Percentiles rank a stretch among this genome's conserved stretches.
Evolutionary conservation across 2,888 invertebrate species (phyloP).

Genomic region (Lithophane leautieri): DNA sequence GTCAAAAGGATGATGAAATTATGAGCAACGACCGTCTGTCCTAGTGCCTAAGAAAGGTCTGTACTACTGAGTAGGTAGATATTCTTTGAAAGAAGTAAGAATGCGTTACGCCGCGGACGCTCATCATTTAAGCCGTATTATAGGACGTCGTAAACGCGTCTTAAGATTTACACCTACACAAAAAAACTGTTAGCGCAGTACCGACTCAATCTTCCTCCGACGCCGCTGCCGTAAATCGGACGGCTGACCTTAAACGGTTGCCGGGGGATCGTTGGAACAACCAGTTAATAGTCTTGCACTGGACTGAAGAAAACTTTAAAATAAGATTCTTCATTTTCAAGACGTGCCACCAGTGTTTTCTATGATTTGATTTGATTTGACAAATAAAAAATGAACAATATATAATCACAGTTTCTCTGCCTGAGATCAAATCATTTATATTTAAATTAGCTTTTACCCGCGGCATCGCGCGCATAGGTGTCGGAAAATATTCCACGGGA

Average conservation of each 20-base stretch:
- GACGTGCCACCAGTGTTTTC: neutral
- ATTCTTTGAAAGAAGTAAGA: neutral
- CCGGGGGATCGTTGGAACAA: slow-evolving; percentile 61
- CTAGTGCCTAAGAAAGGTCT: neutral
- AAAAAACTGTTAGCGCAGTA: slow-evolving; percentile 87
- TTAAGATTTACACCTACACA: slow-evolving; percentile 89
- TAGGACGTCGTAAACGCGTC: slow-evolving; percentile 81
- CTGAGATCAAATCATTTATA: neutral
- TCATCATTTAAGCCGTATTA: slow-evolving; percentile 63
- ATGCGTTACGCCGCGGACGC: slow-evolving; percentile 65
- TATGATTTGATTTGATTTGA: neutral
- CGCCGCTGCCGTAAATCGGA: slow-evolving; percentile 77
- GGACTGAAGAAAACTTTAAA: neutral
- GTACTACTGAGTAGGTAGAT: too few species aligned
- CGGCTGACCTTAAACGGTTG: slow-evolving; percentile 72
- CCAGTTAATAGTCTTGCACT: slow-evolving; percentile 49
- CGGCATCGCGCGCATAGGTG: fast-evolving
- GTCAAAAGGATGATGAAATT: too few species aligned
- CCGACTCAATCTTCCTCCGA: slow-evolving; percentile 82
- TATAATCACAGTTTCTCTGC: neutral
- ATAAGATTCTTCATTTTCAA: neutral
- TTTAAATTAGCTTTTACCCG: neutral
- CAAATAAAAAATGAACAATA: neutral
- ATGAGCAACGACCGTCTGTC: too few species aligned
- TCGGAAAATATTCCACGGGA: neutral